Percentiles rank a stretch among this genome's conserved stretches.
phyloP scores from a whole-genome alignment of 2,888 invertebrate species.

The Himalopsyche japonica region DNA sequence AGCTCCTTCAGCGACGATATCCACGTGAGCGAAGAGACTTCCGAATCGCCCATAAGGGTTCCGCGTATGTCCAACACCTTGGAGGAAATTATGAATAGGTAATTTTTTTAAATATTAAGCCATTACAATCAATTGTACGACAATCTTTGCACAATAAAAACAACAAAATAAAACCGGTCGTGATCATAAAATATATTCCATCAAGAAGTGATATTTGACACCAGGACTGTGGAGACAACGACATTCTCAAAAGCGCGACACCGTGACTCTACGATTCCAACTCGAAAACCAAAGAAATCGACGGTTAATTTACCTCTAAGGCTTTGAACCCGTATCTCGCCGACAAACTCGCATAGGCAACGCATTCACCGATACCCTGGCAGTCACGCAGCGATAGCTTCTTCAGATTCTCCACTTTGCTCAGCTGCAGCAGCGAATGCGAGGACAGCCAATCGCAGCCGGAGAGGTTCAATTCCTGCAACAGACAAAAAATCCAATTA shows the following conservation, averaged over 20 bases:
- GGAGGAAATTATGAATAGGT: too few species aligned
- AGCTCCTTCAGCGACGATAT: slow-evolving; percentile 48
- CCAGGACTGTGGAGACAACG: too few species aligned
- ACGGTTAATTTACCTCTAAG: slow-evolving; percentile 61
- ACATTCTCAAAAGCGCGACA: too few species aligned
- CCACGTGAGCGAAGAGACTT: slow-evolving; percentile 55
- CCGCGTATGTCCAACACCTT: slow-evolving; percentile 53
- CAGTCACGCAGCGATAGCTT: slow-evolving; percentile 69
- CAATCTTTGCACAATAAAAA: too few species aligned
- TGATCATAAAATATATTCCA: too few species aligned
- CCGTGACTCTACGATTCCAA: too few species aligned
- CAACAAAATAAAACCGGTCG: too few species aligned
- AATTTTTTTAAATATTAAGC: too few species aligned
- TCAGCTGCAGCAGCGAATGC: slow-evolving; percentile 71
- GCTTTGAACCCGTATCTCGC: slow-evolving; percentile 70
- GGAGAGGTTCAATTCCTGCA: slow-evolving; percentile 70
- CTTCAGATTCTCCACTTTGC: slow-evolving; percentile 67
- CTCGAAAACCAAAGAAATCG: too few species aligned
- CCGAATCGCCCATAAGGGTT: slow-evolving; percentile 54
- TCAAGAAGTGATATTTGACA: too few species aligned
- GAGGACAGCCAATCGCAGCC: slow-evolving; percentile 76
- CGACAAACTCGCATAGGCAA: slow-evolving; percentile 77
- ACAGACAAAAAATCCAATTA: slow-evolving; percentile 11
- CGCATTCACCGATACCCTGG: slow-evolving; percentile 67
- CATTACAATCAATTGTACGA: too few species aligned